A percentile compares a stretch with the other conserved stretches of the same genome.
Conservation (phyloP, 2,113 vertebrate species). For the Rhea pennata region DNA sequence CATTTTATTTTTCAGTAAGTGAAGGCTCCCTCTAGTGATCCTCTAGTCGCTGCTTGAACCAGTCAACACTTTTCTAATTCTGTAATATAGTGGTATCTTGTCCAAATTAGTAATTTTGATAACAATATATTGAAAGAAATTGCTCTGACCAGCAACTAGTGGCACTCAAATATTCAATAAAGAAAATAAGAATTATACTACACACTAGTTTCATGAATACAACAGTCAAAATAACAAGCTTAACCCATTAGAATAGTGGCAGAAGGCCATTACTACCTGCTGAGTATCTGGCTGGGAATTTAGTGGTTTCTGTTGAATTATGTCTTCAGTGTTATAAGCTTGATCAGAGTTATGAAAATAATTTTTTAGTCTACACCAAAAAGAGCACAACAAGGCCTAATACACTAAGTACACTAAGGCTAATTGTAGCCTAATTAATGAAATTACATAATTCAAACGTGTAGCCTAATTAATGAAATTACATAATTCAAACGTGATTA, state of each 20-base stretch:
- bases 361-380: neutral
- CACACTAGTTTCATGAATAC: neutral
- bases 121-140: neutral
- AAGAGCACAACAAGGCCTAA: neutral
- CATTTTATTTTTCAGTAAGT: neutral
- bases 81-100: neutral
- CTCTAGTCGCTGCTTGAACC: neutral
- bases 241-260: neutral
- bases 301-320: neutral
- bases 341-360: neutral
- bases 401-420: neutral
- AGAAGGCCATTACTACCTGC: neutral
- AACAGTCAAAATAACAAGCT: neutral
- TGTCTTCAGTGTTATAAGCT: neutral
- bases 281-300: neutral
- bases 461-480: neutral
- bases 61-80: neutral
- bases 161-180: neutral
- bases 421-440: neutral
- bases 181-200: neutral
- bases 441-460: neutral
- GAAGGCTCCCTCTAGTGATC: neutral
- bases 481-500: neutral
- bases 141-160: neutral
- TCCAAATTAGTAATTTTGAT: neutral